A percentile compares a stretch with the other conserved stretches of the same genome.
These are phyloP conservation scores for Ia io DNA, from an alignment of 2,113 vertebrate species.

Conservation along the genomic window DNA sequence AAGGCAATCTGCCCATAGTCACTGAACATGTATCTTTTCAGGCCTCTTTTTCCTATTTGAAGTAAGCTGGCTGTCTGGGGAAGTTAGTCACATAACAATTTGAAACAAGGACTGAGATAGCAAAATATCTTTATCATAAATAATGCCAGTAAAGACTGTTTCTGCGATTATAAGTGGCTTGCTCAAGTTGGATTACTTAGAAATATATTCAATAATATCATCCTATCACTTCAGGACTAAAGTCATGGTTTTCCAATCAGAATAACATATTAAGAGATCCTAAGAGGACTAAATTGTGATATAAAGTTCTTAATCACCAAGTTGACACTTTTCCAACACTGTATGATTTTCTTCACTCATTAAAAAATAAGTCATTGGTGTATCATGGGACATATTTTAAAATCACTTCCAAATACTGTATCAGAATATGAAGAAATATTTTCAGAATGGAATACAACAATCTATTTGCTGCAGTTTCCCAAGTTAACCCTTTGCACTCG, in stretches of 20 bases:
- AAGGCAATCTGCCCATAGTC: neutral
- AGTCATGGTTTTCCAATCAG: neutral
- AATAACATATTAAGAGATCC: neutral
- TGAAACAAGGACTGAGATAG: neutral
- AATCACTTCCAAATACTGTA: neutral
- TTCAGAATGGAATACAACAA: conserved; percentile 16
- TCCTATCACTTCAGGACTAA: neutral
- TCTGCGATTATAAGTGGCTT: conserved; percentile 4
- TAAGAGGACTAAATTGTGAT: neutral
- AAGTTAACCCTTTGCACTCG: too few relatives aligned
- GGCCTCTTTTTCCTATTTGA: neutral
- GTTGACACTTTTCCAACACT: neutral
- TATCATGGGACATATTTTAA: neutral
- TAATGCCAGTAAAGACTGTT: neutral
- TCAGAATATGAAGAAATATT: conserved; percentile 9
- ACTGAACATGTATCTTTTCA: neutral
- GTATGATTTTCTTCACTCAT: neutral
- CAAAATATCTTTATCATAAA: neutral
- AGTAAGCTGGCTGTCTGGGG: neutral
- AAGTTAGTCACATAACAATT: neutral
- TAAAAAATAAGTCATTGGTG: neutral
- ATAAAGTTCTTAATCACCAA: neutral
- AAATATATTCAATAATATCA: conserved; percentile 13
- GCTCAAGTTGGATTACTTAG: neutral
- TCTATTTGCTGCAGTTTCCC: neutral